A percentile compares a stretch with the other conserved stretches of the same genome.
These are phyloP conservation scores for Paradisaea rubra DNA, from an alignment of 2,113 vertebrate species.

Conservation along the genomic window DNA sequence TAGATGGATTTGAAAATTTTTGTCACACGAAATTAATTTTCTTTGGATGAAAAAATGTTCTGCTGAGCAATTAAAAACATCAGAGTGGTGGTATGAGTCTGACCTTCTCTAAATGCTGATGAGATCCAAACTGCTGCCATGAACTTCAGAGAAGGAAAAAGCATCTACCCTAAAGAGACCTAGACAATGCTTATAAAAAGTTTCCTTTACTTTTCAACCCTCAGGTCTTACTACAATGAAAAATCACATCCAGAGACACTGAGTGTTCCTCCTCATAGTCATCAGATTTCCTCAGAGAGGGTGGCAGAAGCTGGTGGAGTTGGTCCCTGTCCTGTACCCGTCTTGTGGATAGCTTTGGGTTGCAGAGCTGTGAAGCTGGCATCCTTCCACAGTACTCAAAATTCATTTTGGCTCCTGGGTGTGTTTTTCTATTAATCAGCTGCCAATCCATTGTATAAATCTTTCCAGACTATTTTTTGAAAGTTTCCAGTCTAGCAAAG, in stretches of 20 bases:
- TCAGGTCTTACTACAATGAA: neutral
- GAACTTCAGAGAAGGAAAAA: neutral
- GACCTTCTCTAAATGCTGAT: neutral
- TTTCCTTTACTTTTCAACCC: neutral
- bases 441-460: constrained; percentile 54
- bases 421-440: constrained; percentile 53
- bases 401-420: constrained; percentile 21
- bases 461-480: constrained; percentile 42
- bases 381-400: constrained; percentile 3
- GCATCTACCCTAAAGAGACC: neutral
- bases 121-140: neutral
- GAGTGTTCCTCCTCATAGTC: neutral
- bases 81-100: neutral
- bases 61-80: neutral
- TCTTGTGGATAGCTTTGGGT: neutral
- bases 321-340: neutral
- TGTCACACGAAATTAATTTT: neutral
- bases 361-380: neutral
- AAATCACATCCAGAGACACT: neutral
- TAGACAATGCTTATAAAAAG: neutral
- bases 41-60: neutral
- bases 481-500: constrained; percentile 58
- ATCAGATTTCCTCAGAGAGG: neutral
- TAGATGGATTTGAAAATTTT: neutral
- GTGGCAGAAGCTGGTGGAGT: neutral